Percentiles rank a stretch among this genome's conserved stretches.
These are phyloP conservation scores for Meloidogyne exigua DNA, from an alignment of 1,140 invertebrate species.

Conservation along the genomic window DNA sequence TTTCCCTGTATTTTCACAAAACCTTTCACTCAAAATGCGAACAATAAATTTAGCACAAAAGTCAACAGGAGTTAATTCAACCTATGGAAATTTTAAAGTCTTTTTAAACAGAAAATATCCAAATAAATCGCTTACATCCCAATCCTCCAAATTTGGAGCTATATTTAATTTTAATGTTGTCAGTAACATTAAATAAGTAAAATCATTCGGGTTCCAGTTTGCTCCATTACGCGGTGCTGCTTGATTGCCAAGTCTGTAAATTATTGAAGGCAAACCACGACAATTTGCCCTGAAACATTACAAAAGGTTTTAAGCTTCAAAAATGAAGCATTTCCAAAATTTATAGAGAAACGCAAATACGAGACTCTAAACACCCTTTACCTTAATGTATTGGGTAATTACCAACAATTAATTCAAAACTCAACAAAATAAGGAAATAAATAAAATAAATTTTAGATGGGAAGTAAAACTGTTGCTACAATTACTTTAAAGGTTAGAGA, in stretches of 20 bases:
- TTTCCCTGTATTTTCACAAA: slow-evolving; percentile 65
- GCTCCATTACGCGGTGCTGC: slow-evolving; percentile 37
- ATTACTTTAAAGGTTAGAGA: too few species aligned
- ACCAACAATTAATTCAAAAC: too few species aligned
- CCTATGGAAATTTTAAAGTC: slow-evolving; percentile 31
- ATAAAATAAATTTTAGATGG: slow-evolving; percentile 17
- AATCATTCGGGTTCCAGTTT: slow-evolving; percentile 67
- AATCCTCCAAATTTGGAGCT: slow-evolving; percentile 65
- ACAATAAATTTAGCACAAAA: slow-evolving; percentile 66
- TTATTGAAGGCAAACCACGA: slow-evolving; percentile 66
- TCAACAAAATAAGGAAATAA: not conserved
- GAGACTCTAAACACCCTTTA: too few species aligned
- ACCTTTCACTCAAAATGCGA: slow-evolving; percentile 57
- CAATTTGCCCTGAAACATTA: slow-evolving; percentile 56
- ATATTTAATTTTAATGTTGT: slow-evolving; percentile 63
- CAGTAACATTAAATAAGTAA: slow-evolving; percentile 67
- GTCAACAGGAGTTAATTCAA: slow-evolving; percentile 69
- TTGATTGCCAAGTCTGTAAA: slow-evolving; percentile 67
- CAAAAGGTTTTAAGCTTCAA: not conserved
- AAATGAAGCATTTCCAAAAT: not conserved
- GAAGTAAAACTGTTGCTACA: too few species aligned
- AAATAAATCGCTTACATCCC: slow-evolving; percentile 55
- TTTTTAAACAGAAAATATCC: too few species aligned
- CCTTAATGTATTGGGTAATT: too few species aligned
- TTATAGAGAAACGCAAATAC: too few species aligned